phyloP scores from a whole-genome alignment of 2,113 vertebrate genomes.

The Meriones unguiculatus region DNA sequence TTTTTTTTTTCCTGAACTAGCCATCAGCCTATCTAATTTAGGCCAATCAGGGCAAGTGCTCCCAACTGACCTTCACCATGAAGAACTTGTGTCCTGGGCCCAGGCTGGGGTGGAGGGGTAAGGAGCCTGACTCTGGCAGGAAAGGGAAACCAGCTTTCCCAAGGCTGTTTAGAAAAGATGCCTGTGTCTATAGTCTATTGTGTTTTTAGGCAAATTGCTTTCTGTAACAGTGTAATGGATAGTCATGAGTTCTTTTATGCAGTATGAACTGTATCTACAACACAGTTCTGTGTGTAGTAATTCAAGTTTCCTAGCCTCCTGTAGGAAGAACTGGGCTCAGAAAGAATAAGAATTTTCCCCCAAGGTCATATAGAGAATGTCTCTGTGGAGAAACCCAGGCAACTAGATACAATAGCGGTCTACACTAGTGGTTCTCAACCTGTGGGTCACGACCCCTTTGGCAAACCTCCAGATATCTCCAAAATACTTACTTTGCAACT shows the following conservation, averaged over 20 bases:
- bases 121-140: rapidly evolving
- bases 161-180: neutral
- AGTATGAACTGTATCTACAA: neutral
- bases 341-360: neutral
- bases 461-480: too few species aligned
- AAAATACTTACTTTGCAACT: neutral
- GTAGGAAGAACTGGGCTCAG: neutral
- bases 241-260: rapidly evolving
- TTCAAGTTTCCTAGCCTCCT: neutral
- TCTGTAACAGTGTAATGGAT: neutral
- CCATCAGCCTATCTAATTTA: slow-evolving; percentile 17
- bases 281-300: rapidly evolving
- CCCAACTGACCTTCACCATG: neutral
- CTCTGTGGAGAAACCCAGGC: neutral
- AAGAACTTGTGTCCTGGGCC: neutral
- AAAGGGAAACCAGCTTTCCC: neutral
- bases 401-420: neutral
- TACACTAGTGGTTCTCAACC: neutral
- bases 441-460: neutral
- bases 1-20: slow-evolving; percentile 40
- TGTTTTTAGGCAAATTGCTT: neutral
- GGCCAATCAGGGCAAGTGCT: neutral
- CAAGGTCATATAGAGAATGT: neutral
- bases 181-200: neutral
- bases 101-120: neutral